Base-by-base conservation (phyloP, 2,888 invertebrate species). In the Lycophotia porphyrea region DNA sequence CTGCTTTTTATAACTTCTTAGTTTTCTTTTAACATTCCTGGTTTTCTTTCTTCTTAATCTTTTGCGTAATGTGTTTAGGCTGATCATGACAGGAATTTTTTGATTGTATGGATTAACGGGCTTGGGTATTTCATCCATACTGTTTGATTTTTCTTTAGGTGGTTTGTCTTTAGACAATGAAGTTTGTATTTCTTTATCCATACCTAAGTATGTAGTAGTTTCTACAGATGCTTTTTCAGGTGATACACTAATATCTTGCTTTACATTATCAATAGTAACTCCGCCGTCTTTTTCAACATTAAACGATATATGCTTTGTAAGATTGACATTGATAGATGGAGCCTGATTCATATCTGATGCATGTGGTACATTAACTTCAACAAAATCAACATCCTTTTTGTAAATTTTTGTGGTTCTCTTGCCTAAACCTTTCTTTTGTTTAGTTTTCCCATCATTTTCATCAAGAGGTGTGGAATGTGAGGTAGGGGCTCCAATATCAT, bases 391-490 rank as follows among this genome's bases (percentile, higher is more conserved):
- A 88, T 95, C 96, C 87, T 92, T 95, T 74, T 94, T 93, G 79
- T 93, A 91, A 55, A 96, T 91, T 85, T 92, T 95, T n/a, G 94
- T 94, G 8, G 89, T 92, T 91, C 94, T 96, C 79, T 92, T 94
- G 24, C 89, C 82, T 21, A 88, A 74, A 27, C 91, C 90, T 86
- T 94, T 95, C 87, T 92, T 95, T 34, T 66, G 75, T 90, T 94
- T 95, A 15, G 79, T 49, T 88, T 93, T 94, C 61, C 60, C 80
- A 9, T 94, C 93, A 88, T 89, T 92, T 76, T 90, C 88, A 55
- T 96, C 96, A 77, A 94, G 72, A 47, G 97, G 97, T 58, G 97
- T 97, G 11, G 97, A 97, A 87, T 97, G 97, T 67, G 97, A 97
- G 49, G 95, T 95, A 7, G 97, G 97, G 9, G 89, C 80, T 8